These are phyloP conservation scores for Gibbula magus DNA, from an alignment of 2,888 invertebrate species.

Conservation along the genomic window DNA sequence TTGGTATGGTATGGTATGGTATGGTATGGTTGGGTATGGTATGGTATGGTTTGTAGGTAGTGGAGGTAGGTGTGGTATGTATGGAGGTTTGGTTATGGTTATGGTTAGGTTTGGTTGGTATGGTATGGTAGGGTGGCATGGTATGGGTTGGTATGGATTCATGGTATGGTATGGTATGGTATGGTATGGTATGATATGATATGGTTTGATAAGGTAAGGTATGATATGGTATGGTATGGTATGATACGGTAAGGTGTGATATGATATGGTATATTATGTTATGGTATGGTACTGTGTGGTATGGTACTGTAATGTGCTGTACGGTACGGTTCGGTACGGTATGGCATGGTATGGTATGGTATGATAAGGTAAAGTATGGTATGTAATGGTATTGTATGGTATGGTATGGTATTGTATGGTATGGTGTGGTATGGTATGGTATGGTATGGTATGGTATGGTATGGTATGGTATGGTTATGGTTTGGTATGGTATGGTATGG, in stretches of 20 bases:
- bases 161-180: constrained; percentile 17
- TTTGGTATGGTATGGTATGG: no score
- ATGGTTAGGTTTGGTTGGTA: constrained; percentile 13
- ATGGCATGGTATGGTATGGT: no score
- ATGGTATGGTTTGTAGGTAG: no score
- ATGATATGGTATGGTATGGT: no score
- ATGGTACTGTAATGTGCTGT: background rate
- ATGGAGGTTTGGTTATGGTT: background rate
- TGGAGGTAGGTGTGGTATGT: no score
- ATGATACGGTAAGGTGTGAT: no score
- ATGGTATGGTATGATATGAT: constrained; percentile 10
- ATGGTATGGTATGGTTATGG: no score
- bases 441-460: no score
- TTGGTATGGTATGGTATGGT: background rate
- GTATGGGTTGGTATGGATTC: background rate
- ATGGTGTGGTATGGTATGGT: background rate
- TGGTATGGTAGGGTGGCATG: constrained; percentile 3
- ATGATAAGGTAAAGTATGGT: no score
- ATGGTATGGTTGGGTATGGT: no score
- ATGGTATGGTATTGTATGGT: background rate
- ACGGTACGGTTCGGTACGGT: background rate
- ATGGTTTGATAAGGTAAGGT: background rate
- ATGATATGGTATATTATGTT: background rate
- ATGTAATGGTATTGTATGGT: no score
- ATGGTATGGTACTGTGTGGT: background rate